Evolutionary conservation across 2,113 vertebrate species (phyloP).

Genomic region (Arothron firmamentum): DNA sequence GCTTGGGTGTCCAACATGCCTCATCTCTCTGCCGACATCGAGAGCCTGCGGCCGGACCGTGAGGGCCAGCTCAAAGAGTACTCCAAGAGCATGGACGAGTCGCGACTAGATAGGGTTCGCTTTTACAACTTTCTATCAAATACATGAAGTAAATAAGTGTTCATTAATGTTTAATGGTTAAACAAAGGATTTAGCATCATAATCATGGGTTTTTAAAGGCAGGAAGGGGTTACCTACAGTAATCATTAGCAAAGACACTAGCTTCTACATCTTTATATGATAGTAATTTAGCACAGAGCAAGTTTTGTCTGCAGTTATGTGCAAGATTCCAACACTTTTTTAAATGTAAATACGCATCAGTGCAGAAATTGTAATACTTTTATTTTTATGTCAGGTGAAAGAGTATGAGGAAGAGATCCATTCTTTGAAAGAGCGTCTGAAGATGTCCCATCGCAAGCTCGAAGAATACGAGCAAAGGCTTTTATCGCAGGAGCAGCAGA

Average conservation of each 20-base stretch:
- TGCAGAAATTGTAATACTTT: conserved; percentile 3
- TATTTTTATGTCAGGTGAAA: conserved; percentile 75
- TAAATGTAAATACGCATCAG: not conserved
- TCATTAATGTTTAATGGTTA: no score
- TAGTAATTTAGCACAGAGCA: not conserved
- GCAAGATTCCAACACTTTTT: not conserved
- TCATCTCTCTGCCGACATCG: conserved; percentile 93
- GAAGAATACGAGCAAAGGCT: conserved; percentile 92
- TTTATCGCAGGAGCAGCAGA: conserved; percentile 88
- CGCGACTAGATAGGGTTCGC: conserved; percentile 89
- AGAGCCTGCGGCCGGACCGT: conserved; percentile 89
- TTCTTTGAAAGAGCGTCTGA: conserved; percentile 88
- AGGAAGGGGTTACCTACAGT: no score
- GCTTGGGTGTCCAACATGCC: conserved; percentile 99
- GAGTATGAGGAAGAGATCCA: conserved; percentile 96
- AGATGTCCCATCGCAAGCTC: conserved; percentile 95
- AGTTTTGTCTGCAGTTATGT: not conserved
- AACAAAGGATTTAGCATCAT: no score
- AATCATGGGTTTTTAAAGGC: no score
- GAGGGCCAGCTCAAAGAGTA: conserved; percentile 95
- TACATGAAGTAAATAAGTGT: not conserved
- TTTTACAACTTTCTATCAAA: not conserved
- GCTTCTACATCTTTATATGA: no score
- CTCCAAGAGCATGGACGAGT: conserved; percentile 96
- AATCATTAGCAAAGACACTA: no score